phyloP scores from a whole-genome alignment of 1,140 invertebrate species.

The Formica selysi region DNA sequence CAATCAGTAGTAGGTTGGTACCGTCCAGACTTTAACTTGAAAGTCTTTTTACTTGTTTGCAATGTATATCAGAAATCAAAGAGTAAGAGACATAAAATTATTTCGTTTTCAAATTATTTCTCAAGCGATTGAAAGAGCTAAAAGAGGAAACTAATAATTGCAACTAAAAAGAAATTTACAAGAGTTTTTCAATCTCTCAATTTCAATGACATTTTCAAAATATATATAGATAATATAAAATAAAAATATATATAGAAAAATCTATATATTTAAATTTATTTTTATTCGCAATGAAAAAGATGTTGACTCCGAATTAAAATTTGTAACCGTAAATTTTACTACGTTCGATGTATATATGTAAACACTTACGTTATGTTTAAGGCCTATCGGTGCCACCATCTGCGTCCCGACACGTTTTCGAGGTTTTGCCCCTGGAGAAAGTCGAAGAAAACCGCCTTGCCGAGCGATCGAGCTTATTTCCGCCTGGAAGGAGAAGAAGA shows the following conservation, averaged over 20 bases:
- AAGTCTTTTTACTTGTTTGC: not conserved
- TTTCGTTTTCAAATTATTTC: not conserved
- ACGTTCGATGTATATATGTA: constrained; percentile 17
- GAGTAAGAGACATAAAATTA: not conserved
- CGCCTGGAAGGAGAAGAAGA: not conserved
- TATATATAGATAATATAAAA: too few relatives aligned
- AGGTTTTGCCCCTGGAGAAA: not conserved
- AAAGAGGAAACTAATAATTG: not conserved
- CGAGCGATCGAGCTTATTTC: constrained; percentile 52
- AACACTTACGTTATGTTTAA: constrained; percentile 43
- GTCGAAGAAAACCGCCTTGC: constrained; percentile 35
- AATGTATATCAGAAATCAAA: not conserved
- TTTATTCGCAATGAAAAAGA: not conserved
- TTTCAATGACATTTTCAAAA: not conserved
- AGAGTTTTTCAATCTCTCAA: not conserved
- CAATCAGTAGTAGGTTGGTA: too few relatives aligned
- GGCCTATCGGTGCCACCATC: constrained; percentile 45
- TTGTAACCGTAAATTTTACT: not conserved
- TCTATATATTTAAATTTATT: not conserved
- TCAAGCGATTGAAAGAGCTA: not conserved
- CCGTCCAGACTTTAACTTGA: too few relatives aligned
- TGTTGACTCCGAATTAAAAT: not conserved
- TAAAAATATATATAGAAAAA: too few relatives aligned
- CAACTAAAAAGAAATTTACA: not conserved
- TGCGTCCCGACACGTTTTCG: constrained; percentile 37